A percentile compares a stretch with the other conserved stretches of the same genome.
Conservation (phyloP, 2,797 vertebrate species). For the Morus bassanus region DNA sequence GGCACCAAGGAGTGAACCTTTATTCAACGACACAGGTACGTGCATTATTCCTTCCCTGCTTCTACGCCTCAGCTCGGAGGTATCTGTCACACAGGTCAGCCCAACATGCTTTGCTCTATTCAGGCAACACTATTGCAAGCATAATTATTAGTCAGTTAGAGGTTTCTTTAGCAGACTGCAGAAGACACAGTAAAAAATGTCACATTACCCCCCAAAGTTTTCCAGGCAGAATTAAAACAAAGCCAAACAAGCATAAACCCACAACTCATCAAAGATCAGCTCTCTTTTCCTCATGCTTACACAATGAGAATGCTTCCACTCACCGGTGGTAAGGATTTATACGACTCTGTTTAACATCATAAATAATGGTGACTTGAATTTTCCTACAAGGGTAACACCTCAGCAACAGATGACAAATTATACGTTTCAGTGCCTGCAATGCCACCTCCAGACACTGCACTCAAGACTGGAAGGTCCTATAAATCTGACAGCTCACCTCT, state of each 20-base stretch:
- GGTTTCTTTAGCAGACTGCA: not conserved
- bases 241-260: not conserved
- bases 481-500: not conserved
- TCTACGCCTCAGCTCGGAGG: not conserved
- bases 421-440: not conserved
- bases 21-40: not conserved
- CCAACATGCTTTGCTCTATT: not conserved
- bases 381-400: not conserved
- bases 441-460: not conserved
- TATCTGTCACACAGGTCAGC: not conserved
- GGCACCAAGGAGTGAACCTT: not conserved
- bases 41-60: not conserved
- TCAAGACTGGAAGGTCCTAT: not conserved
- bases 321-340: not conserved
- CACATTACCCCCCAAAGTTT: not conserved
- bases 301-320: rapidly evolving
- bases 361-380: not conserved
- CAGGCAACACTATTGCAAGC: not conserved
- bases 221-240: not conserved
- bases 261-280: not conserved
- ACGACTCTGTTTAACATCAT: not conserved
- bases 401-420: not conserved
- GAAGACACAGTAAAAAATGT: not conserved
- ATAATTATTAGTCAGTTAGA: not conserved
- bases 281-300: not conserved